phyloP scores from a whole-genome alignment of 2,888 invertebrate species.

The Galeopsomyia nigrocyanea region DNA sequence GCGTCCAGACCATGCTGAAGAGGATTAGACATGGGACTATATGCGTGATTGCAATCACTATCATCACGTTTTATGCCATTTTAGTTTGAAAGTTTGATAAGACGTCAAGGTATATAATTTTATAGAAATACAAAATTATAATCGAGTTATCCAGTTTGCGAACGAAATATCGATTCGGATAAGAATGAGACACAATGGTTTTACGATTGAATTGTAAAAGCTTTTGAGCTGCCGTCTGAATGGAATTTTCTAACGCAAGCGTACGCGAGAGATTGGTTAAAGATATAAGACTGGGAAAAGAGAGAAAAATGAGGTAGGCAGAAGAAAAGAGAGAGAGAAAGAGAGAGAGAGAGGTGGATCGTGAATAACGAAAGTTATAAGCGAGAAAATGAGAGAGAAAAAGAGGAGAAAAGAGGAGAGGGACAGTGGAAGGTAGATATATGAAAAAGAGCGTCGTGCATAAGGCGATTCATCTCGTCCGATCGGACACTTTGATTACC shows the following conservation, averaged over 20 bases:
- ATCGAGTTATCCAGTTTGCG: no score
- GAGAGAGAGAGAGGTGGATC: constrained; percentile 36
- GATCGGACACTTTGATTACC: constrained; percentile 66
- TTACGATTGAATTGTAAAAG: constrained; percentile 22
- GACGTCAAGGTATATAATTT: neutral
- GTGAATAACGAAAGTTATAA: constrained; percentile 42
- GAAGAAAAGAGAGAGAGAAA: constrained; percentile 42
- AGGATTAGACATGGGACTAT: neutral
- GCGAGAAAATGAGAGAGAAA: constrained; percentile 42
- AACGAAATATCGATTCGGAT: no score
- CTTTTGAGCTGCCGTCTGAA: constrained; percentile 23
- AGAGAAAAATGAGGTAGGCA: constrained; percentile 31
- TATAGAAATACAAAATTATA: no score
- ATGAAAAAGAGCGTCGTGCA: constrained; percentile 49
- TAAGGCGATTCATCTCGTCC: constrained; percentile 63
- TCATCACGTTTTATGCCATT: constrained; percentile 8
- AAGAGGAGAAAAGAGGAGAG: constrained; percentile 20
- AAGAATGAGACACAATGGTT: neutral
- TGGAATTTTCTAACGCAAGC: constrained; percentile 21
- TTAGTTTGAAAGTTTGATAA: constrained; percentile 3
- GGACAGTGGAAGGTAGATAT: constrained; percentile 28
- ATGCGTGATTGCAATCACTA: no score
- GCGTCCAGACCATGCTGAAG: neutral
- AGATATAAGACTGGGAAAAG: constrained; percentile 28
- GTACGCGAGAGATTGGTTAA: constrained; percentile 8